Evolutionary conservation across 2,888 invertebrate genomes (phyloP).

Genomic region (Marasmarcha lunaedactyla): DNA sequence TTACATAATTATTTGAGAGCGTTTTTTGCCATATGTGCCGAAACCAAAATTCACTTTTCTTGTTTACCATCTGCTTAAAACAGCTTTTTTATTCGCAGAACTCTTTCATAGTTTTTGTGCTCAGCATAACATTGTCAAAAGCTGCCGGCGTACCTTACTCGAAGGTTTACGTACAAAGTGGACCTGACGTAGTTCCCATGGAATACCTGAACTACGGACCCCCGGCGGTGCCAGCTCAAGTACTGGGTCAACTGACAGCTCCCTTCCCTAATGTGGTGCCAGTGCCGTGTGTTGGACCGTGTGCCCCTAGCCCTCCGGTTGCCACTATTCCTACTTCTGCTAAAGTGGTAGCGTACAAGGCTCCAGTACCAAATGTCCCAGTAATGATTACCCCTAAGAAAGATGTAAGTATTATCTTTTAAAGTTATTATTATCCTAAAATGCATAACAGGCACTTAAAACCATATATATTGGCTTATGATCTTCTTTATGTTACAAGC

Average conservation of each 20-base stretch:
- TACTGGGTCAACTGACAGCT: constrained; percentile 30
- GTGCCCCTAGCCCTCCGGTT: constrained; percentile 31
- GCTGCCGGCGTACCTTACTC: constrained; percentile 35
- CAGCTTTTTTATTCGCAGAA: too few relatives aligned
- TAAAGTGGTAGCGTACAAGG: constrained; percentile 33
- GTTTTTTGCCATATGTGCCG: too few relatives aligned
- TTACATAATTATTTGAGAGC: too few relatives aligned
- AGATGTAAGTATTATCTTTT: constrained; percentile 28
- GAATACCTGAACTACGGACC: constrained; percentile 38
- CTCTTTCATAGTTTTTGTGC: constrained; percentile 19
- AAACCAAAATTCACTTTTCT: too few relatives aligned
- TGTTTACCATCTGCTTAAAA: too few relatives aligned
- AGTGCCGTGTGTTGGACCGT: constrained; percentile 42
- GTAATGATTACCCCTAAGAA: constrained; percentile 22
- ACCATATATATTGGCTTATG: background rate
- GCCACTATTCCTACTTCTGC: constrained; percentile 25
- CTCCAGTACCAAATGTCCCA: constrained; percentile 30
- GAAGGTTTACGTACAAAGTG: constrained; percentile 43
- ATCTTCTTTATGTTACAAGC: too few relatives aligned
- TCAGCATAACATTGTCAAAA: constrained; percentile 20
- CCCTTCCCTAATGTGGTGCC: constrained; percentile 24
- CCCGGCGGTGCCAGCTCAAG: constrained; percentile 26
- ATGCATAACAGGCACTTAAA: background rate
- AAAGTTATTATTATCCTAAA: background rate
- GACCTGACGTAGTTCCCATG: constrained; percentile 24